phyloP scores from a whole-genome alignment of 2,797 vertebrate species.

The Gymnothorax reevesii region DNA sequence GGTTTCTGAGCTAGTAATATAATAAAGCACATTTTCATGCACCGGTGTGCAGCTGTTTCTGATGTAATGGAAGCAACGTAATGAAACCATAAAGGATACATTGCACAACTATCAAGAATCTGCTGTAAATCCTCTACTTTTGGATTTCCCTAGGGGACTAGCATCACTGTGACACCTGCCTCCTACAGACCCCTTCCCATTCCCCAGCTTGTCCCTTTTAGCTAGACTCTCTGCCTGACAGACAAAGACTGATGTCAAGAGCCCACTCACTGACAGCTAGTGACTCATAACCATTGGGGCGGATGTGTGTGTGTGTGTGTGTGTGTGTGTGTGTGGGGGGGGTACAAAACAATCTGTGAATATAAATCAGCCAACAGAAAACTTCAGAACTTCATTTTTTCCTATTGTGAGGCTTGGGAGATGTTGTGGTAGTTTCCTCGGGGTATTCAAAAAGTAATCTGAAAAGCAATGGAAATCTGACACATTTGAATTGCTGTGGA shows the following conservation, averaged over 20 bases:
- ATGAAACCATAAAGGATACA: not conserved
- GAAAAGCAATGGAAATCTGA: not conserved
- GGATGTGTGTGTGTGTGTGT: not conserved
- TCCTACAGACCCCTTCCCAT: not conserved
- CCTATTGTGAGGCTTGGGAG: not conserved
- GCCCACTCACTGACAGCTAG: not conserved
- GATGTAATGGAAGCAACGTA: not conserved
- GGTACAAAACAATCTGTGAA: not conserved
- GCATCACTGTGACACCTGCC: not conserved
- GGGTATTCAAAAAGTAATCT: not conserved
- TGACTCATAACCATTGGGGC: not conserved
- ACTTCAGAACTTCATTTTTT: not conserved
- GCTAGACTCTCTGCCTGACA: not conserved
- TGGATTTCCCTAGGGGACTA: not conserved
- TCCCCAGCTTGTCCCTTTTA: not conserved
- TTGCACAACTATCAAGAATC: not conserved
- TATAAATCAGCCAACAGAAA: not conserved
- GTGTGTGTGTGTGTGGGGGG: too few relatives aligned
- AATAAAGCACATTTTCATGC: not conserved
- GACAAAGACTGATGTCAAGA: not conserved
- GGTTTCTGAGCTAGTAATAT: not conserved
- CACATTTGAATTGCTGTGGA: constrained; percentile 4
- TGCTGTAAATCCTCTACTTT: not conserved
- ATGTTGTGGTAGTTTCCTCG: not conserved
- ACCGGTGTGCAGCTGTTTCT: not conserved